These are phyloP conservation scores for Sipha maydis DNA, from an alignment of 2,888 invertebrate species.

Conservation along the genomic window DNA sequence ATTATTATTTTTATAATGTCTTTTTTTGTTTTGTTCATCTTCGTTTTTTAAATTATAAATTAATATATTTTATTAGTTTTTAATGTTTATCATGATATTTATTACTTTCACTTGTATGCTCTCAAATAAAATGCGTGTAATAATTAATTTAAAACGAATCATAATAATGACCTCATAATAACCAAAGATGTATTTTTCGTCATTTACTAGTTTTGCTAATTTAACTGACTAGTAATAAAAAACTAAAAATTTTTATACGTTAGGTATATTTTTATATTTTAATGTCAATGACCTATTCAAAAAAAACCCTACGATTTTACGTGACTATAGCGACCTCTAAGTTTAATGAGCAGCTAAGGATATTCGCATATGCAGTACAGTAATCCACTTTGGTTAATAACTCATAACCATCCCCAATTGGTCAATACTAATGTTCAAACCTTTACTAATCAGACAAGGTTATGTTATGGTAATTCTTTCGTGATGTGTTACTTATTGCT, in stretches of 20 bases:
- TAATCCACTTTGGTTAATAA: slow-evolving; percentile 61
- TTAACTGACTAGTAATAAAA: slow-evolving; percentile 18
- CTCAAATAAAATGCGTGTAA: neutral
- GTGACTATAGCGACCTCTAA: slow-evolving; percentile 44
- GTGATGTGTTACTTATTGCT: slow-evolving; percentile 13
- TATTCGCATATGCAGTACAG: slow-evolving; percentile 55
- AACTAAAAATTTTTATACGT: slow-evolving; percentile 23
- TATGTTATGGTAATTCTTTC: slow-evolving; percentile 43
- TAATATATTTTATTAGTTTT: neutral
- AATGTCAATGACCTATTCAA: slow-evolving; percentile 52
- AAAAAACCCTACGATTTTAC: slow-evolving; percentile 35
- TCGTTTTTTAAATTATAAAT: neutral
- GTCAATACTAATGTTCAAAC: slow-evolving; percentile 51
- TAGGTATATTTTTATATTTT: slow-evolving; percentile 12
- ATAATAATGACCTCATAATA: slow-evolving; percentile 21
- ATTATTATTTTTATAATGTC: neutral
- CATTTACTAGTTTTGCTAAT: slow-evolving; percentile 20
- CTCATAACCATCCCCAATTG: slow-evolving; percentile 56
- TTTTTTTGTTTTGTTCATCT: neutral
- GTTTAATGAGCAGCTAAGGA: slow-evolving; percentile 59
- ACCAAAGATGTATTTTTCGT: slow-evolving; percentile 20
- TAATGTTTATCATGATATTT: neutral
- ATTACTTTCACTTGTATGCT: neutral
- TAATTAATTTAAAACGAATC: neutral
- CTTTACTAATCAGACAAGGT: slow-evolving; percentile 46